phyloP scores from a whole-genome alignment of 2,888 invertebrate genomes.

The Helleia helle region DNA sequence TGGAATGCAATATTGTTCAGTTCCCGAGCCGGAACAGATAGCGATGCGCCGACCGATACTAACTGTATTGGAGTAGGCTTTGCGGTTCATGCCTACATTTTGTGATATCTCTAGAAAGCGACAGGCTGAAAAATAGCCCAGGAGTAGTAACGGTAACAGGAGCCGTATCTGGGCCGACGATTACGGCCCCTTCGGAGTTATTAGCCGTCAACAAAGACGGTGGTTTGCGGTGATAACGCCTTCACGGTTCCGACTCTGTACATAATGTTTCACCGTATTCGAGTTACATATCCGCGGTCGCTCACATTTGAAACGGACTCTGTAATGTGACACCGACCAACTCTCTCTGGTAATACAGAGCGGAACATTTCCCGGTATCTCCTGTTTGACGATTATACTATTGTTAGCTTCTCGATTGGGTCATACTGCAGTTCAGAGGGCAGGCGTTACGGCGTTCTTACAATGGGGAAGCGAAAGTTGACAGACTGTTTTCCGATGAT shows the following conservation, averaged over 20 bases:
- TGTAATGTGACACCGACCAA: constrained; percentile 50
- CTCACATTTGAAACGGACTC: constrained; percentile 48
- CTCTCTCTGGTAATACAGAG: constrained; percentile 67
- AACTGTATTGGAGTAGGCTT: constrained; percentile 23
- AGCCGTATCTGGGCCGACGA: constrained; percentile 48
- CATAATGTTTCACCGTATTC: constrained; percentile 38
- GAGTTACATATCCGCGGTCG: constrained; percentile 60
- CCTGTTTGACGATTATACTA: constrained; percentile 44
- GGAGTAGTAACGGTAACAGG: constrained; percentile 46
- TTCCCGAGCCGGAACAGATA: constrained; percentile 31
- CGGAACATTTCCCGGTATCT: constrained; percentile 64
- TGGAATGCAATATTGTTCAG: constrained; percentile 37
- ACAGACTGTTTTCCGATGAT: constrained; percentile 49
- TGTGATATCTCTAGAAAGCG: constrained; percentile 30
- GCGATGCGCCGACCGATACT: constrained; percentile 28
- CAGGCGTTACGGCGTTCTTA: constrained; percentile 47
- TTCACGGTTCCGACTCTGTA: constrained; percentile 29
- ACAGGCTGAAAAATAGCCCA: constrained; percentile 37
- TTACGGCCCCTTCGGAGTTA: constrained; percentile 48
- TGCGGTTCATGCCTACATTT: constrained; percentile 26
- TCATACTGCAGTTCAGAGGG: constrained; percentile 54
- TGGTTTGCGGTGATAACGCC: constrained; percentile 40
- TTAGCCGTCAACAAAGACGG: constrained; percentile 44
- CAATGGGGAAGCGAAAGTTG: constrained; percentile 59
- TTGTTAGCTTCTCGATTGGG: constrained; percentile 32